These are phyloP conservation scores for Platycnemis pennipes DNA, from an alignment of 2,888 invertebrate genomes.

Conservation along the genomic window DNA sequence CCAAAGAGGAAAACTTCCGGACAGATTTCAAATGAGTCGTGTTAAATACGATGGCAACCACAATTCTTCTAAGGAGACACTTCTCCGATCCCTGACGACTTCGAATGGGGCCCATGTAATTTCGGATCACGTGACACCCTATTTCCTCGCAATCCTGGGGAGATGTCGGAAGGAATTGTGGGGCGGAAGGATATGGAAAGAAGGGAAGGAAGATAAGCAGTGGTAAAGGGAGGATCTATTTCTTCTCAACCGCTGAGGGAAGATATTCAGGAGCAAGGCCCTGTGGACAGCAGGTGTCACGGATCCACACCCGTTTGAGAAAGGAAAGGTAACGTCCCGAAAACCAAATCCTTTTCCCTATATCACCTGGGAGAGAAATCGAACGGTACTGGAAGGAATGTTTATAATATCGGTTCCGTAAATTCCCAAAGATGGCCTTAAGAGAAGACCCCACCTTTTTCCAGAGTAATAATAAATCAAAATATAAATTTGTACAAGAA, in stretches of 20 bases:
- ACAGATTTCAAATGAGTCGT: conserved; percentile 9
- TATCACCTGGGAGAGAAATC: background rate
- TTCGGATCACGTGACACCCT: background rate
- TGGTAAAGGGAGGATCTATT: background rate
- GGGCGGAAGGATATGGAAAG: background rate
- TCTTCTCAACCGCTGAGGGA: background rate
- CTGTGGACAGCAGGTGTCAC: conserved; percentile 17
- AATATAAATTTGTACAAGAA: no score
- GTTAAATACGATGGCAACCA: background rate
- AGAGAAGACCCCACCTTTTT: no score
- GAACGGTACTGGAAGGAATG: background rate
- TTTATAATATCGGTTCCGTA: background rate
- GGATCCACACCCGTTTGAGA: background rate
- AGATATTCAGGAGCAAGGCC: background rate
- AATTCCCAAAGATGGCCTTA: background rate
- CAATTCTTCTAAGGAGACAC: background rate
- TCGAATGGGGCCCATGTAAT: background rate
- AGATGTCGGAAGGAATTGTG: background rate
- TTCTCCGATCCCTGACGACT: background rate
- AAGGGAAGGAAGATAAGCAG: background rate
- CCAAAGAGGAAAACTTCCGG: background rate
- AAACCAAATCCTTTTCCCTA: background rate
- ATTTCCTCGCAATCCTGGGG: background rate
- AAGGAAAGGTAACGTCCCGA: background rate
- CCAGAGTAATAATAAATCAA: no score